A percentile compares a stretch with the other conserved stretches of the same genome.
Conservation (phyloP, 2,797 vertebrate genomes). For the Gambusia yucatana region DNA sequence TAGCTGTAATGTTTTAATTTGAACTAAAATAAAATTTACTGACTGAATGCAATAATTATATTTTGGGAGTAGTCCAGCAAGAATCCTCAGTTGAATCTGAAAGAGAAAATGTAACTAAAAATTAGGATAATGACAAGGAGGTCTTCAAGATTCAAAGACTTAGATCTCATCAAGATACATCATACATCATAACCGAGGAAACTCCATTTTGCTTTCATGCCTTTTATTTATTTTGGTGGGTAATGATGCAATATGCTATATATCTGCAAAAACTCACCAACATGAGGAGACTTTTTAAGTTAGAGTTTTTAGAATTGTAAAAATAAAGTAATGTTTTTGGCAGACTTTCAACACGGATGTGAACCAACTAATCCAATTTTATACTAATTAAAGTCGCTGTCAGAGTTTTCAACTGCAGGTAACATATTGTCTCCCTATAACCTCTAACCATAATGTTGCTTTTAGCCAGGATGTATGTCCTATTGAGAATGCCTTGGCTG, state of each 20-base stretch:
- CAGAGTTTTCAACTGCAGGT: neutral
- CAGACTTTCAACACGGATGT: neutral
- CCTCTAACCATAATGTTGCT: neutral
- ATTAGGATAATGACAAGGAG: neutral
- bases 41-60: neutral
- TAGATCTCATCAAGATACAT: neutral
- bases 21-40: too few species aligned
- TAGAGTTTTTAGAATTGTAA: neutral
- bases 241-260: neutral
- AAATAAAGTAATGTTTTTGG: neutral
- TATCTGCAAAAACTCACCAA: neutral
- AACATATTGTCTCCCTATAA: neutral
- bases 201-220: neutral
- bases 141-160: neutral
- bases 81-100: neutral
- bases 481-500: conserved; percentile 12
- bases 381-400: neutral
- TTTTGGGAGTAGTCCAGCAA: neutral
- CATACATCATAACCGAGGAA: neutral
- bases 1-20: neutral
- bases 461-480: conserved; percentile 6
- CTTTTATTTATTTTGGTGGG: neutral
- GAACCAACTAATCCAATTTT: neutral
- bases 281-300: neutral
- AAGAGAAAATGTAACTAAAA: too few species aligned